Conservation (phyloP, 1,140 invertebrate genomes). For the Euura lappo region DNA sequence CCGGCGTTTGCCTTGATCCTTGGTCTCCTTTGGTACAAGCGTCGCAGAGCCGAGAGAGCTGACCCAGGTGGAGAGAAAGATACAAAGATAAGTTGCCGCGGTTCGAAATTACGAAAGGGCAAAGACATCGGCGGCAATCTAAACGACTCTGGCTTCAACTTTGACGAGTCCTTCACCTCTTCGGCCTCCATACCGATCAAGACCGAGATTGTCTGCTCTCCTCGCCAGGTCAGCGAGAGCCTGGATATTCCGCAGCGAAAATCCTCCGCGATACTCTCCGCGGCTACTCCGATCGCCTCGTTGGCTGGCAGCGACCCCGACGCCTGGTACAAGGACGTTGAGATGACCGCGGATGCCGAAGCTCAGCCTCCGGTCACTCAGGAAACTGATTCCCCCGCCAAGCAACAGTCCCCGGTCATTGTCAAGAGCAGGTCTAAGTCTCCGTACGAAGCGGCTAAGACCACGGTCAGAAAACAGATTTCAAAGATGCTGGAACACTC, state of each 20-base stretch:
- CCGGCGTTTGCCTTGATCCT: slow-evolving; percentile 55
- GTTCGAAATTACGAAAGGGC: background rate
- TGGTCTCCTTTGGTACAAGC: slow-evolving; percentile 60
- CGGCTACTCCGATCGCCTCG: slow-evolving; percentile 17
- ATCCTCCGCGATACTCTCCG: slow-evolving; percentile 12
- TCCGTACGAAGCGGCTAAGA: background rate
- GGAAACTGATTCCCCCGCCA: slow-evolving; percentile 15
- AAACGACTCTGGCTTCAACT: slow-evolving; percentile 38
- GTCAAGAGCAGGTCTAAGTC: background rate
- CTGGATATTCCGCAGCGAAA: slow-evolving; percentile 43
- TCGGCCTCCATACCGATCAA: slow-evolving; percentile 20
- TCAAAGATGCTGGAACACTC: slow-evolving; percentile 15
- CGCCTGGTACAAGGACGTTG: slow-evolving; percentile 41
- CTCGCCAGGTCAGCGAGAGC: slow-evolving; percentile 42
- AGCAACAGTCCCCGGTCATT: slow-evolving; percentile 14
- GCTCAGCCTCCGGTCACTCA: slow-evolving; percentile 19
- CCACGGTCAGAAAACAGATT: slow-evolving; percentile 2
- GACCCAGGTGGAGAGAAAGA: slow-evolving; percentile 54
- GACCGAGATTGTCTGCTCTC: slow-evolving; percentile 23
- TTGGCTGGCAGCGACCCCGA: slow-evolving; percentile 25
- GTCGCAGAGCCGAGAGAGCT: slow-evolving; percentile 54
- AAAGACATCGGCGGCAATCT: slow-evolving; percentile 23
- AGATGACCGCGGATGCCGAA: slow-evolving; percentile 27
- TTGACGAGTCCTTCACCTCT: slow-evolving; percentile 34
- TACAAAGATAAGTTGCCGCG: background rate